Base-by-base conservation (phyloP, 2,888 invertebrate species). In the Cenopis cana region DNA sequence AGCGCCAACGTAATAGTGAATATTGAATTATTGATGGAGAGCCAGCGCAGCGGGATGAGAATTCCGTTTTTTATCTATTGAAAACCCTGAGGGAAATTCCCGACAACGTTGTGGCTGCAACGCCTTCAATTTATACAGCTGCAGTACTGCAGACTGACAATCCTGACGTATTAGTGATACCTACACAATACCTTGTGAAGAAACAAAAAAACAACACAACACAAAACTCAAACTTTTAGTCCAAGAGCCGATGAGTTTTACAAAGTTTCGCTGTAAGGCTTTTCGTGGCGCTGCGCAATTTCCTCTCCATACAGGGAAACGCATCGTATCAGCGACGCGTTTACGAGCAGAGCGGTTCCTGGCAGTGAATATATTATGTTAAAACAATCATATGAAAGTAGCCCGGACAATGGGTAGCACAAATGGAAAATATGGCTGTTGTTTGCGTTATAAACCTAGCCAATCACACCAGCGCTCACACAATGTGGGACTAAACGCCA, bases 111-210 rank as follows among this genome's bases (percentile, higher is more conserved):
- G 87, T 83, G 83, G 83, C 79, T 85, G 83, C 83, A 86, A 88
- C 90, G 88, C 87, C 87, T 86, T 89, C 89, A 89, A 91, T 91
- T 91, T 91, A 90, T 91, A 88, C 90, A 86, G 80, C 85, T 81
- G 87, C 85, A 87, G 14, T 46, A 24, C 85, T 87, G 86, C 85
- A 80, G 85, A 80, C 83, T 87, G 89, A 86, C 87, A 89, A 85
- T 86, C 86, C 89, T 87, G 87, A 89, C 87, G 84, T 85, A 84
- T 82, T 80, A 80, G 12, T 57, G 79, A 79, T 78, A 74, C 77
- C 81, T 79, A 82, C 86, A 89, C 89, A 89, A 87, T 87, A 84
- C 85, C 38, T 12, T 79, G 80, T 83, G 84, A 82, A 82, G 80
- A 78, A 50, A 49, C 46, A 4, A 49, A 62, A 46, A 56, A 50